These are phyloP conservation scores for Setophaga petechia DNA, from an alignment of 2,113 vertebrate species.

Conservation along the genomic window DNA sequence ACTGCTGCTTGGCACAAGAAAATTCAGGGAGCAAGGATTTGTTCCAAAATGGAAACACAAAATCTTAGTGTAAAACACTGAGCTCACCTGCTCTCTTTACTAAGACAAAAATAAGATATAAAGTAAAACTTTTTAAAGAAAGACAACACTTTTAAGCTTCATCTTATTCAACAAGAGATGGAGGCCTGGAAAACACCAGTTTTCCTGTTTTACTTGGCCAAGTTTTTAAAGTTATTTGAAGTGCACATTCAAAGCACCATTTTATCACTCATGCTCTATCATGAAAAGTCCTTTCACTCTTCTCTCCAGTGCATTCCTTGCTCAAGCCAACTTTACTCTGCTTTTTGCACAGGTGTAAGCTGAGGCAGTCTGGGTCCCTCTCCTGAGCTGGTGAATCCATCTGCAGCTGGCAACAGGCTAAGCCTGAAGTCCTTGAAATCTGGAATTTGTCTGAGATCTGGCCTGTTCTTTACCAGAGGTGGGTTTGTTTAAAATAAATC, in stretches of 20 bases:
- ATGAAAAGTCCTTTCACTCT: neutral
- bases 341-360: neutral
- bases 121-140: neutral
- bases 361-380: neutral
- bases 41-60: neutral
- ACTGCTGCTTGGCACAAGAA: neutral
- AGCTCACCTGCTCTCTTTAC: neutral
- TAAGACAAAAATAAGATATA: neutral
- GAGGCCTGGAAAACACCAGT: neutral
- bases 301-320: neutral
- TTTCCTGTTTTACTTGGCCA: neutral
- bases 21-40: neutral
- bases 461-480: neutral
- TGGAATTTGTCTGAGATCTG: neutral
- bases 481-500: neutral
- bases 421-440: neutral
- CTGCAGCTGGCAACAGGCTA: neutral
- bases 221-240: neutral
- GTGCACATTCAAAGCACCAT: neutral
- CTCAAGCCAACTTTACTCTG: neutral
- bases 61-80: neutral
- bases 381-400: neutral
- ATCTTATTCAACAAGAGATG: neutral
- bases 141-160: neutral
- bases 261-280: neutral